A percentile compares a stretch with the other conserved stretches of the same genome.
These are phyloP conservation scores for Pempheris klunzingeri DNA, from an alignment of 2,797 vertebrate genomes.

Conservation along the genomic window DNA sequence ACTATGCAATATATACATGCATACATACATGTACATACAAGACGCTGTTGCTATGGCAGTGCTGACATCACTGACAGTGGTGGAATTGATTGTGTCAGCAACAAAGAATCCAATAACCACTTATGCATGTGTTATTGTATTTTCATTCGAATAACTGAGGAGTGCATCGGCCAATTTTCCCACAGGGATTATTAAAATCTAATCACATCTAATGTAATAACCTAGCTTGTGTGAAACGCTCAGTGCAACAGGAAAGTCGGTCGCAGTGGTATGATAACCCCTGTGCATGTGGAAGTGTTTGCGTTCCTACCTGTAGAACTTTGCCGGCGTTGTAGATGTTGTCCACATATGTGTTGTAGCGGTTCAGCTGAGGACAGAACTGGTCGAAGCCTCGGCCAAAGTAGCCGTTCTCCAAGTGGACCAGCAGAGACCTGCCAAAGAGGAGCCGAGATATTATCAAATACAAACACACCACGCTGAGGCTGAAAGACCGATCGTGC, in stretches of 20 bases:
- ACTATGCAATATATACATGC: background rate
- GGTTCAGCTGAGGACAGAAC: slow-evolving; percentile 86
- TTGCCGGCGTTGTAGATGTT: slow-evolving; percentile 86
- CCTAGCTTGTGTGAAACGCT: background rate
- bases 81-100: slow-evolving; percentile 3
- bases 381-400: slow-evolving; percentile 83
- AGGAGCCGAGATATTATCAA: background rate
- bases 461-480: background rate
- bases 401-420: slow-evolving; percentile 87
- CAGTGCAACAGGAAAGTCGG: background rate
- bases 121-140: slow-evolving; percentile 2
- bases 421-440: slow-evolving; percentile 75
- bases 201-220: slow-evolving; percentile 4
- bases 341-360: slow-evolving; percentile 85
- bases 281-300: background rate
- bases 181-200: slow-evolving; percentile 1
- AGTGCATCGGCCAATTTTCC: background rate
- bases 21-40: too few species aligned
- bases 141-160: background rate
- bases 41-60: slow-evolving; percentile 88
- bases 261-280: background rate
- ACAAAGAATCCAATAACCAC: slow-evolving; percentile 21
- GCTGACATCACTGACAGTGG: slow-evolving; percentile 48
- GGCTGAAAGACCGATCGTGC: background rate
- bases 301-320: slow-evolving; percentile 86